Base-by-base conservation (phyloP, 2,113 vertebrate species). In the Zootoca vivipara region DNA sequence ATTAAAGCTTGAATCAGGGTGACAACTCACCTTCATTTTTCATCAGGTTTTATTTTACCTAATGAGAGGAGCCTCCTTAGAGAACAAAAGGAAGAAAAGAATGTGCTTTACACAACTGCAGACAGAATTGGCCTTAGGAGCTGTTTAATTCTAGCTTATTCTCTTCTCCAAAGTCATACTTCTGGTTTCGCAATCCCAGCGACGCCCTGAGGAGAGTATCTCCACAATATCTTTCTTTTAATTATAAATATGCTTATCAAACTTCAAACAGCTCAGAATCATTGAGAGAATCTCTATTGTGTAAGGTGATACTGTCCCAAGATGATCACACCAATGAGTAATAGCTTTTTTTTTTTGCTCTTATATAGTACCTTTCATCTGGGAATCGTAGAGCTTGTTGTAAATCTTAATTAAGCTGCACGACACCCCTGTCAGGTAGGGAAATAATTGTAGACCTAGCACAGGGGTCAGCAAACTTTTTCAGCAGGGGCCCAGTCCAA, bases 351-450 rank as follows among this genome's bases (percentile, higher is more conserved):
- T 91, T 58, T 92, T 67, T 91, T 95, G 90, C 94, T 90, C 93
- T 93, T 95, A 92, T 94, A 93, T 89, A 72, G 90, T 73, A 94
- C 92, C 94, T 96, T 95, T 96, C 94, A 95, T 96, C 95, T 96
- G 95, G 93, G 95, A 95, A 95, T 93, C 92, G 90, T 93, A 95
- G 91, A 3, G 81, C 95, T 94, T 91, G 91, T 94, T 95, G 94
- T 91, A 95, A 95, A 94, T 94, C 94, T 95, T 93, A 95, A 96
- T 95, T 95, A 95, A 95, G 94, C 95, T 93, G 91, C 92, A 94
- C 33, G 91, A 95, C 93, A 92, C 86, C 91, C 94, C 93, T 88
- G 83, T 92, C 87, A 95, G 94, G 93, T 95, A 96, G 92, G 92
- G 93, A 93, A 95, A 93, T 93, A 93, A 94, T 92, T 91, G n/a